A percentile compares a stretch with the other conserved stretches of the same genome.
Evolutionary conservation across 2,113 vertebrate species (phyloP).

Genomic region (Pimephales promelas): DNA sequence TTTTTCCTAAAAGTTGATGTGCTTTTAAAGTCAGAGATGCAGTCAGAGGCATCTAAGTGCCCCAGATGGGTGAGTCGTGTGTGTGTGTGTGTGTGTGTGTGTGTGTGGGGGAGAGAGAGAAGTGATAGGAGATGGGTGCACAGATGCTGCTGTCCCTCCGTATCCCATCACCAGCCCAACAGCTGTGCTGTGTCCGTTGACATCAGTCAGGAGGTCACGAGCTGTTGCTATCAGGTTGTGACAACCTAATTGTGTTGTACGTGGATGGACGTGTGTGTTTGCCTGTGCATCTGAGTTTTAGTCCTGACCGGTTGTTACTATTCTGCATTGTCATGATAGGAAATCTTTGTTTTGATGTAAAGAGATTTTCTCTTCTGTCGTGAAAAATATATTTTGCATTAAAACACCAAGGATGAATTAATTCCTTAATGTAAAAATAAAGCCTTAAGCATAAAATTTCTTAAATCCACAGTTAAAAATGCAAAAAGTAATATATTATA

Average conservation of each 20-base stretch:
- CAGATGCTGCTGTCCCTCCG: slow-evolving; percentile 86
- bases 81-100: neutral
- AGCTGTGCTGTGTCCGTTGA: slow-evolving; percentile 79
- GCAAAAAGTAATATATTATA: no score
- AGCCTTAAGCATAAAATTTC: no score
- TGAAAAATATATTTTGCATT: neutral
- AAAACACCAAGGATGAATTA: no score
- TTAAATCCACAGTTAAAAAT: no score
- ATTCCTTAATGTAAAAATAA: no score
- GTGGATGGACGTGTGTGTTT: neutral
- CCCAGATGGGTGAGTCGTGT: slow-evolving; percentile 29
- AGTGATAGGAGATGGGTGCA: slow-evolving; percentile 55
- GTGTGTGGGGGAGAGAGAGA: slow-evolving; percentile 16
- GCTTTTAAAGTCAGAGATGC: slow-evolving; percentile 1
- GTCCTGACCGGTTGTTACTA: neutral
- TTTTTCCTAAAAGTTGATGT: neutral
- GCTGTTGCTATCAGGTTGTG: slow-evolving; percentile 3
- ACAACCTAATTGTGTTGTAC: neutral
- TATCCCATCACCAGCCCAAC: slow-evolving; percentile 80
- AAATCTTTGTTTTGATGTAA: neutral
- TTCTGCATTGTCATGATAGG: neutral
- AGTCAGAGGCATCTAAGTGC: slow-evolving; percentile 8
- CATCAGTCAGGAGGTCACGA: slow-evolving; percentile 15
- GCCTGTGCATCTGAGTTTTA: neutral
- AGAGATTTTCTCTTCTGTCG: neutral